Evolutionary conservation across 2,888 invertebrate species (phyloP), one percentile per base, ranked within the genome.

Genomic region (Ametastegia equiseti): DNA sequence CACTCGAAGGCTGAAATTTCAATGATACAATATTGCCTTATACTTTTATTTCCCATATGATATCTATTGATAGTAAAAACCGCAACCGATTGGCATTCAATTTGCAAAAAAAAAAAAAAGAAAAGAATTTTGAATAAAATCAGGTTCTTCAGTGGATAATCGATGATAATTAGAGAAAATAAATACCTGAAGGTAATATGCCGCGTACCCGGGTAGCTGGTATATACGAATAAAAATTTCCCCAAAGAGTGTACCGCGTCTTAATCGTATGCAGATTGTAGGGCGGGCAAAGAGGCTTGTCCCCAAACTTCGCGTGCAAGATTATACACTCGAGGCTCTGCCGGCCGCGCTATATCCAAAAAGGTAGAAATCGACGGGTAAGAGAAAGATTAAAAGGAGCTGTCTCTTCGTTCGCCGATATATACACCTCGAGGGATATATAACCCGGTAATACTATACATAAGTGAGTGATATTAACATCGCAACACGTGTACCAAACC

Each of bases 241-340:
- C 47, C 39, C 65, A 33, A 65, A 7, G 81, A 81, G 81, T 81
- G 81, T 81, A 81, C 81, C 78, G 78, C 78, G 78, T 65, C 57
- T 79, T 88, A 89, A 90, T 86, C 86, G 82, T 88, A 90, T 90
- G 89, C 87, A 90, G 89, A 90, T 90, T 90, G 85, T 87, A 84
- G 88, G 86, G 84, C 88, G 87, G 81, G 81, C 85, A 27, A 60
- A 42, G 33, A 36, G 85, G 85, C 86, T 86, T 87, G 87, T 89
- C 88, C 86, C 88, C 87, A 85, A 90, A 88, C 86, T 88, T 88
- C 82, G 86, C 86, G 86, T 85, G 84, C 86, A 85, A 89, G 87
- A 90, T 90, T 89, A 90, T 87, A 89, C 87, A 87, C 88, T 87
- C 85, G 84, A 84, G 85, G 86, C 81, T 60, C 81, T n/a, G n/a